phyloP scores from a whole-genome alignment of 2,888 invertebrate species.

The Myopa tessellatipennis region DNA sequence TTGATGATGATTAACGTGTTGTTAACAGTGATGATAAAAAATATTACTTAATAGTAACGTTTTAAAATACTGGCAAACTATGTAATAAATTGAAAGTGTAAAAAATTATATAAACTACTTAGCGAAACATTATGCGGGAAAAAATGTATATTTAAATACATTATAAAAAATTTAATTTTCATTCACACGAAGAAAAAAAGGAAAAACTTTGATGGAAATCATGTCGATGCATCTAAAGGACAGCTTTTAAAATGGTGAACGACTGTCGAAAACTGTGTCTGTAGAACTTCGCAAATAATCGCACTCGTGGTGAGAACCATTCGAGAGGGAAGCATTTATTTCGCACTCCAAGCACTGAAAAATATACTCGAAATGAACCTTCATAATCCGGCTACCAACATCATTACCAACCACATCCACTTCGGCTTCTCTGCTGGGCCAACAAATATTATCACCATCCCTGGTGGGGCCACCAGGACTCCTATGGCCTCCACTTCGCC shows the following conservation, averaged over 20 bases:
- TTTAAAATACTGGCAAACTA: neutral
- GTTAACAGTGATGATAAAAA: no score
- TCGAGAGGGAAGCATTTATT: neutral
- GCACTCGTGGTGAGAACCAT: no score
- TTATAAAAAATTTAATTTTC: neutral
- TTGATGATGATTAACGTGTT: no score
- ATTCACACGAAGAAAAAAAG: neutral
- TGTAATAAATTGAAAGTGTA: neutral
- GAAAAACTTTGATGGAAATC: neutral
- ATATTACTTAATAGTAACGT: no score
- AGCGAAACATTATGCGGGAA: neutral
- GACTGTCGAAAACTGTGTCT: neutral
- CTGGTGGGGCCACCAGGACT: no score
- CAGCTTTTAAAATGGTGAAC: neutral
- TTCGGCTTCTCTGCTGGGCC: constrained; percentile 11
- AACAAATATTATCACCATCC: neutral
- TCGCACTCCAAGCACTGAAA: neutral
- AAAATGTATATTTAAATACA: neutral
- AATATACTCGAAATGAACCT: constrained; percentile 9
- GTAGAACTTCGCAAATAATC: neutral
- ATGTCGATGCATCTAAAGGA: neutral
- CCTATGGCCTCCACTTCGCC: no score
- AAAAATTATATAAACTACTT: neutral
- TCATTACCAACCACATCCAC: constrained; percentile 31
- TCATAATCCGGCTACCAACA: constrained; percentile 32